Conservation (phyloP, 2,888 invertebrate species). For the Acheta domesticus region DNA sequence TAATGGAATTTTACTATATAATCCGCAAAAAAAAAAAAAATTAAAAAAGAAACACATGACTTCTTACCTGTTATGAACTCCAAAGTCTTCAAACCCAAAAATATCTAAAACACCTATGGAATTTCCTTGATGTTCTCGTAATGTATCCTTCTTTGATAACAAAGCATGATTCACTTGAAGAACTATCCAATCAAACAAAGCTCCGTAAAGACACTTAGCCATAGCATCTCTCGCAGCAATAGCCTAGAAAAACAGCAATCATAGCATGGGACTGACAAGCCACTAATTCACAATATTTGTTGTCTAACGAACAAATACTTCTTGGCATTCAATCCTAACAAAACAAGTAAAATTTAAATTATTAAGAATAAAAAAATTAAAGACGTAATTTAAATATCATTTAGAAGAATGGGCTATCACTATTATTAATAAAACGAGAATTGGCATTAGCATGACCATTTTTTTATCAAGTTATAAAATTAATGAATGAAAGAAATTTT, state of each 20-base stretch:
- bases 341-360: too few relatives aligned
- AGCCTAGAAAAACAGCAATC: constrained; percentile 53
- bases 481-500: too few relatives aligned
- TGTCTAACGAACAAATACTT: neutral
- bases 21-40: too few relatives aligned
- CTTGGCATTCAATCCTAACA: too few relatives aligned
- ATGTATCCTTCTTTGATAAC: constrained; percentile 83
- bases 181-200: constrained; percentile 96
- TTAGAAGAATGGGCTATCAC: too few relatives aligned
- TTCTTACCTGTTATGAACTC: constrained; percentile 61
- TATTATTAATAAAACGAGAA: too few relatives aligned
- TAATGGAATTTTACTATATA: too few relatives aligned
- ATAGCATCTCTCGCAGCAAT: constrained; percentile 91
- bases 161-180: constrained; percentile 93
- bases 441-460: too few relatives aligned
- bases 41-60: neutral
- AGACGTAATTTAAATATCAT: too few relatives aligned
- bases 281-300: neutral
- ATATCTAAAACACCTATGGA: constrained; percentile 94
- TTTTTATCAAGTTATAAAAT: too few relatives aligned
- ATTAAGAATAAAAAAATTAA: too few relatives aligned
- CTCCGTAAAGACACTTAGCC: constrained; percentile 95
- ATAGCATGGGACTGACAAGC: neutral
- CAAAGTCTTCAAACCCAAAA: constrained; percentile 96
- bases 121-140: constrained; percentile 84